Evolutionary conservation across 1,140 invertebrate species (phyloP), one percentile per base, ranked within the genome.

Genomic region (Triops longicaudatus): DNA sequence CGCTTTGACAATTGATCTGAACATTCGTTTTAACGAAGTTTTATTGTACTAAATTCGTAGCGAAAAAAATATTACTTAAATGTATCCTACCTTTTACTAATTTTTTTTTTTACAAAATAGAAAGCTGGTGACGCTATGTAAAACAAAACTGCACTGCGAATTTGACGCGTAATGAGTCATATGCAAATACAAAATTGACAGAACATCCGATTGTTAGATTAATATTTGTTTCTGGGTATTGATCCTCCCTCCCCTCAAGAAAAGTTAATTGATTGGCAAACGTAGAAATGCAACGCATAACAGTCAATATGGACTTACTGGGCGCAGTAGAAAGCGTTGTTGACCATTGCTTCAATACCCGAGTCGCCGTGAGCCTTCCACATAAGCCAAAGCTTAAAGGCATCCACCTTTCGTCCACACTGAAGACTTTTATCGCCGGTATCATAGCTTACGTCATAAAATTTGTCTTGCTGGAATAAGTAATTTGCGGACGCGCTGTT

Each of bases 321-420:
- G 0, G 89, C 86, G 44, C 86, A 85, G 1, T 86, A 82, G 83
- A 93, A 89, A 0, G 89, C 87, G 43, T 87, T 85, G 74, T 94
- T 90, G 0, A 92, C 86, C 0, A 89, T 84, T 0, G 81, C 78
- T 76, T 83, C 83, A 6, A 93, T 85, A 0, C 88, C 88, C 1
- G 81, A 81, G 26, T 89, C 87, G 0, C 92, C 92, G 1, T 91
- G 86, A 1, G 91, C 91, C 83, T 92, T 92, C 90, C 96, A 95
- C 91, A 96, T 94, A 42, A 96, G 83, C 95, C 95, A 98, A 11
- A 98, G 86, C 84, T 98, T 98, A 80, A 97, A 91, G 1, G 93
- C 91, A 83, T 98, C 96, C 77, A 94, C 92, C 85, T 97, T 96
- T 43, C 96, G 87, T 1, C 96, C 96, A 83, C 96, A 98, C 83